phyloP scores from a whole-genome alignment of 2,113 vertebrate genomes.

The Vombatus ursinus region DNA sequence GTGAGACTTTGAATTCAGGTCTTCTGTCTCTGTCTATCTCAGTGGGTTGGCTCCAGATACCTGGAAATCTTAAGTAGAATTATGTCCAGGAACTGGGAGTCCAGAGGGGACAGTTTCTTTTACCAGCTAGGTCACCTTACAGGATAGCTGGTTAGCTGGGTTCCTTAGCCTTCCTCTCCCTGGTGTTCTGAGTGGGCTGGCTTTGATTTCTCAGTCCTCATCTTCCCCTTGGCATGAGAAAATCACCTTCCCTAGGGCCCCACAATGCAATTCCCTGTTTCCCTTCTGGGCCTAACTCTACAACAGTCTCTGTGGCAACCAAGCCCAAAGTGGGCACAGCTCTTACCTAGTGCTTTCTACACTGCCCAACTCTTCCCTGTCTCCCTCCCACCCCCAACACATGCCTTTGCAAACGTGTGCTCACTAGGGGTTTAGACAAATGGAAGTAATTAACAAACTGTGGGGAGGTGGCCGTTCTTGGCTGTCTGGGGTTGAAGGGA shows the following conservation, averaged over 20 bases:
- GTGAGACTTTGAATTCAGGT: too few species aligned
- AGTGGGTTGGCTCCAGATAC: too few species aligned
- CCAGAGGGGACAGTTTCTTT: not conserved
- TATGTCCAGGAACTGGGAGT: too few species aligned
- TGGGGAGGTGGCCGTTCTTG: not conserved
- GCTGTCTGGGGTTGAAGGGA: too few species aligned
- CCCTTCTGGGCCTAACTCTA: not conserved
- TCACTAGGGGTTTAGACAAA: not conserved
- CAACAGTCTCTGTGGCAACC: not conserved
- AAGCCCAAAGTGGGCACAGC: not conserved
- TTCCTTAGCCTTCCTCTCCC: not conserved
- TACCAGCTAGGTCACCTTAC: not conserved
- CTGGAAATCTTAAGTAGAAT: not conserved
- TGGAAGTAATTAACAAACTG: constrained; percentile 6
- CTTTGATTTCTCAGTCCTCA: too few species aligned
- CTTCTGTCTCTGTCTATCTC: too few species aligned
- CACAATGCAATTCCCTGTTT: too few species aligned
- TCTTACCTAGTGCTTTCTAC: not conserved
- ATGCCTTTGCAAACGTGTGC: not conserved
- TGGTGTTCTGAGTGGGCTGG: not conserved
- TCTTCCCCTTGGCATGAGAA: too few species aligned
- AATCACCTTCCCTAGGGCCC: too few species aligned
- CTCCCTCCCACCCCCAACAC: not conserved
- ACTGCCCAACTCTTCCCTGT: too few species aligned
- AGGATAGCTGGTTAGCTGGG: not conserved